phyloP scores from a whole-genome alignment of 2,113 vertebrate species.

The Lepus europaeus region DNA sequence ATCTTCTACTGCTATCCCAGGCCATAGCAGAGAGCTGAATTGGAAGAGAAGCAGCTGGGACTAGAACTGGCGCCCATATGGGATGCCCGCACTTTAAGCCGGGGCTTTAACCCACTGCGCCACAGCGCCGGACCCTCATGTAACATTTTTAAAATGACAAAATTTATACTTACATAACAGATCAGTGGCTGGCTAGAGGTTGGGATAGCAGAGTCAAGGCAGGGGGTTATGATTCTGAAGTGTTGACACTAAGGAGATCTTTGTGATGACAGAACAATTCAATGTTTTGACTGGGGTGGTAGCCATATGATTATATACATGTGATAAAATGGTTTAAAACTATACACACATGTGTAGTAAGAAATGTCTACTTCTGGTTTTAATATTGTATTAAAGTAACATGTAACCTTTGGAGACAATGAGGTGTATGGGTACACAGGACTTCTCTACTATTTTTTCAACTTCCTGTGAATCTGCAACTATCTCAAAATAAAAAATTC shows the following conservation, averaged over 20 bases:
- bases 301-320: neutral
- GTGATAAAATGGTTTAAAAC: neutral
- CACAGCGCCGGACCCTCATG: neutral
- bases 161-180: neutral
- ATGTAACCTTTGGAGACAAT: neutral
- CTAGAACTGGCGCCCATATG: no score
- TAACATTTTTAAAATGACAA: neutral
- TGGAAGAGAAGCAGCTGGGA: no score
- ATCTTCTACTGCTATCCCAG: no score
- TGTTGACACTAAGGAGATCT: neutral
- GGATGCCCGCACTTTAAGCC: no score
- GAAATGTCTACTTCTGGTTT: neutral
- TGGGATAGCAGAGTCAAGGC: neutral
- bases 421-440: neutral
- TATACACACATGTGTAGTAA: neutral
- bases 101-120: no score
- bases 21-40: no score
- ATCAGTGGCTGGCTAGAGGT: neutral
- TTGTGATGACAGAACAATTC: neutral
- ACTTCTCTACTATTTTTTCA: neutral
- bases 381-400: neutral
- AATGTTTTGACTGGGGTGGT: neutral
- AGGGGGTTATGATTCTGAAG: neutral
- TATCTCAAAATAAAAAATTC: no score
- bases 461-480: no score